Evolutionary conservation across 2,797 vertebrate species (phyloP).

Genomic region (Pteronotus mesoamericanus): DNA sequence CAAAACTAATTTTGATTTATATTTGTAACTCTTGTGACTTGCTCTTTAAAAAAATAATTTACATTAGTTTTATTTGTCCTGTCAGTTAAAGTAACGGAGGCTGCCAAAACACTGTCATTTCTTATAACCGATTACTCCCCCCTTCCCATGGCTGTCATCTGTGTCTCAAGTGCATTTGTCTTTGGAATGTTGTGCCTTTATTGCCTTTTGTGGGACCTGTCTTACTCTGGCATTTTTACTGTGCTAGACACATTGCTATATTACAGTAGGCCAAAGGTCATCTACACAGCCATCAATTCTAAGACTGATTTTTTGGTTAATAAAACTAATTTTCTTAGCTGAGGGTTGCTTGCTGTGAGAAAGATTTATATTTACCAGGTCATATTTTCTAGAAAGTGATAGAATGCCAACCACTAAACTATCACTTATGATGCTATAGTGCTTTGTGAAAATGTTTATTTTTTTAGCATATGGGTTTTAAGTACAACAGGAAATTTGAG

Average conservation of each 20-base stretch:
- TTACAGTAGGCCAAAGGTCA: slow-evolving; percentile 76
- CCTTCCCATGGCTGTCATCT: slow-evolving; percentile 64
- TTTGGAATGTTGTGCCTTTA: slow-evolving; percentile 77
- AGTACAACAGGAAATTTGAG: not conserved
- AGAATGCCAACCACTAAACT: slow-evolving; percentile 30
- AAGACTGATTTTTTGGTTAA: slow-evolving; percentile 75
- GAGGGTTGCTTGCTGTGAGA: slow-evolving; percentile 67
- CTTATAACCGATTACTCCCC: slow-evolving; percentile 64
- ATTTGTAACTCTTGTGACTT: not conserved
- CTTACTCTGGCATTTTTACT: slow-evolving; percentile 66
- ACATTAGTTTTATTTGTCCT: slow-evolving; percentile 65
- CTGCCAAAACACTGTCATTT: slow-evolving; percentile 75
- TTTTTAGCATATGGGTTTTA: not conserved
- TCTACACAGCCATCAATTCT: slow-evolving; percentile 75
- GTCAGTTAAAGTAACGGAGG: slow-evolving; percentile 57
- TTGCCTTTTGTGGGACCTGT: slow-evolving; percentile 73
- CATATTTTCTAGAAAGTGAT: slow-evolving; percentile 48
- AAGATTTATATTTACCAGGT: slow-evolving; percentile 52
- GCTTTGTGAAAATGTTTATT: slow-evolving; percentile 9
- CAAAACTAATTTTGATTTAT: slow-evolving; percentile 48
- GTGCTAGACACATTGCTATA: slow-evolving; percentile 65
- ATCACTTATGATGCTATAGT: not conserved
- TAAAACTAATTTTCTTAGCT: slow-evolving; percentile 71
- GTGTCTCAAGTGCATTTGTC: slow-evolving; percentile 66
- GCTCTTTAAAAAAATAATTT: slow-evolving; percentile 18